Base-by-base conservation (phyloP, 2,113 vertebrate species). In the Daubentonia madagascariensis region DNA sequence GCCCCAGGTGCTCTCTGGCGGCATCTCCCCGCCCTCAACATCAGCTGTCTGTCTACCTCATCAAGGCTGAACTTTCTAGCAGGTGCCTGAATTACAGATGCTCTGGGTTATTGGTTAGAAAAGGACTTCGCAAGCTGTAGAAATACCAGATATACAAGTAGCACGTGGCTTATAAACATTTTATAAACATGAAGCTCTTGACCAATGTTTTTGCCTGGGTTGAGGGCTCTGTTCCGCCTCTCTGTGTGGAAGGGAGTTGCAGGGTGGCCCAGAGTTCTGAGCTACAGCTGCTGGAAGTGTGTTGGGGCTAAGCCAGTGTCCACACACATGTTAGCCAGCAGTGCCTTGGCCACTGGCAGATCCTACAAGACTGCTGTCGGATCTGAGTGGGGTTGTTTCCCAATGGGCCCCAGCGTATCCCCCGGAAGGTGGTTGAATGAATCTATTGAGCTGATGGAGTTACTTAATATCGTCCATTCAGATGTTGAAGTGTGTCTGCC, bases 391-490 rank as follows among this genome's bases (percentile, higher is more conserved):
- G 43, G 35, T 63, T 30, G 59, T 20, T 52, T n/a, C 25, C 78
- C 1, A 12, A 8, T 6, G 57, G 90, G 32, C 25, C 63, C 75
- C 28, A 0, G 63, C 0, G 28, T 3, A 22, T 50, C 13, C 57
- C 50, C 17, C 0, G 1, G 25, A 3, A 16, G 72, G 57, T 1
- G 9, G 13, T 6, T 30, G 52, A 78, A 10, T 2, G 25, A 63
- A 11, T 37, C 18, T 14, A 3, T 23, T 30, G 1, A 4, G 75
- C 50, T 0, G n/a, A 3, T 3, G 18, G 75, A 70, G 48, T 45
- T 7, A 0, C 1, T 72, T n/a, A 7, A 17, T 1, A 12, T 5
- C 20, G 8, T 52, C 63, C 67, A 3, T 28, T 14, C 0, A 0
- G 75, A 52, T 4, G 79, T 0, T 1, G 32, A 8, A 43, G 75